Conservation (phyloP, 2,113 vertebrate species). For the Rhinoderma darwinii region DNA sequence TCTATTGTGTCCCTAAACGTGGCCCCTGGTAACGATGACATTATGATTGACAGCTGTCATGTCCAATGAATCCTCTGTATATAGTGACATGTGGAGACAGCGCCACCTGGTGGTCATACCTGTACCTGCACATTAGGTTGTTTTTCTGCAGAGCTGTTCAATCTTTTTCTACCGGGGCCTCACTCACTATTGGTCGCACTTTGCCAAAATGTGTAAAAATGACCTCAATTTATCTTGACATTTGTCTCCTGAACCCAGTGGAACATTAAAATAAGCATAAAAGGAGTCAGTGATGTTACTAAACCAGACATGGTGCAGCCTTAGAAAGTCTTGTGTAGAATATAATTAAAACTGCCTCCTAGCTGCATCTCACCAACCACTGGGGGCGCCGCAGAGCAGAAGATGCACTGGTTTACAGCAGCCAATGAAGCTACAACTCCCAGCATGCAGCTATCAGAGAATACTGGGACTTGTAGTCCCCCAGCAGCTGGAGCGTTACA, state of each 20-base stretch:
- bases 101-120: neutral
- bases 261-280: too few species aligned
- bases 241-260: too few species aligned
- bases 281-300: too few species aligned
- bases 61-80: neutral
- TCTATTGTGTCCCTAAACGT: neutral
- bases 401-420: neutral
- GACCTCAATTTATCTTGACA: too few species aligned
- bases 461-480: neutral
- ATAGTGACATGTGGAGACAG: neutral
- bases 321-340: too few species aligned
- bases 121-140: neutral
- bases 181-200: too few species aligned
- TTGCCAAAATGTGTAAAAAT: too few species aligned
- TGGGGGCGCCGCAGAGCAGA: too few species aligned
- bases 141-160: neutral
- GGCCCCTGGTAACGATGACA: too few species aligned
- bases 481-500: neutral
- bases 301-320: too few species aligned
- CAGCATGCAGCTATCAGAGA: neutral
- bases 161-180: neutral
- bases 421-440: neutral
- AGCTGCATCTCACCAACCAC: too few species aligned
- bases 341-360: too few species aligned
- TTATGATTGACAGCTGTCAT: neutral